Evolutionary conservation across 2,888 invertebrate species (phyloP), one percentile per base, ranked within the genome.

Genomic region (Lasioglossum malachurum): DNA sequence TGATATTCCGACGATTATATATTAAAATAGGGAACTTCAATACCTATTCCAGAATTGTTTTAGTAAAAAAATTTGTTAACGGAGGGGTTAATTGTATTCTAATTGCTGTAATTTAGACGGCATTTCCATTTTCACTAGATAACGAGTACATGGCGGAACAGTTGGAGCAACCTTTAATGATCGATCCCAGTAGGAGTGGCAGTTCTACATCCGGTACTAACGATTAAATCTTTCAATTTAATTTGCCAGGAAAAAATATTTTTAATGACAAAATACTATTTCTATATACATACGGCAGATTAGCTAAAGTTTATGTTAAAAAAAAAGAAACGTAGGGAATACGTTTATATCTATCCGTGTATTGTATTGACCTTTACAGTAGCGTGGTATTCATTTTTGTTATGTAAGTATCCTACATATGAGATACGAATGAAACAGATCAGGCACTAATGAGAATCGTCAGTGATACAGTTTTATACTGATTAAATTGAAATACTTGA

Each of bases 71-170:
- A 35, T 35, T 35, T 35, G 35, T 35, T 35, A 35, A 4, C 35
- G 35, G 35, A 35, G 35, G 35, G 35, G 0, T 35, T 35, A 35
- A 35, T 23, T 69, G 23, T 23, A 69, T 38, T 69, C n/a, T 60
- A 2, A 44, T 27, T 64, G 31, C 7, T 38, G n/a, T 16, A 64
- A 78, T 49, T 78, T 44, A 57, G 69, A 53, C 73, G n/a, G 8
- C 5, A 35, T 53, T 46, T 60, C 41, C 14, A 4, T n/a, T 69
- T 44, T 77, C 31, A 23, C 53, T 80, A 93, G 93, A 93, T 78
- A 90, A 80, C 3, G 93, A 93, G 44, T 92, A 83, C 27, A 4
- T 78, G 3, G 31, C 60, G 2, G 89, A 92, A 0, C 31, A 64
- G n/a, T 57, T 82, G 12, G 35, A 35, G 35, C 60, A 82, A 49